Percentiles rank a stretch among this genome's conserved stretches.
phyloP scores from a whole-genome alignment of 2,797 vertebrate species.

The Sternotherus odoratus region DNA sequence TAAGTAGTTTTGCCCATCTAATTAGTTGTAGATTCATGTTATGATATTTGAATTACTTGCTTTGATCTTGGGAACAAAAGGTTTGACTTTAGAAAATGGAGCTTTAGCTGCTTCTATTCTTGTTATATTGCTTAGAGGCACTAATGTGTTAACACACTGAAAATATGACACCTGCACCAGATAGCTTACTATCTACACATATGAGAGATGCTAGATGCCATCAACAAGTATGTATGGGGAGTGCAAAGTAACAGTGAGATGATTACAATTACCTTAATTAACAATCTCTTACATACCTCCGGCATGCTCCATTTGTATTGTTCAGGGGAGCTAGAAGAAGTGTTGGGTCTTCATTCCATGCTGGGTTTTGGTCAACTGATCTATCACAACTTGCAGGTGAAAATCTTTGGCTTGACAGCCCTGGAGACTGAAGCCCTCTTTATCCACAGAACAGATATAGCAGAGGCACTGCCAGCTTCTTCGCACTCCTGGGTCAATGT shows the following conservation, averaged over 20 bases:
- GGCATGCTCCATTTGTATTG: not conserved
- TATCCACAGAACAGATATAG: not conserved
- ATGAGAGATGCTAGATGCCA: not conserved
- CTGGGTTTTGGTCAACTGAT: not conserved
- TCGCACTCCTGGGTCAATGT: not conserved
- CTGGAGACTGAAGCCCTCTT: not conserved
- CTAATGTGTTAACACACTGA: accelerated
- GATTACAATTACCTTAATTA: not conserved
- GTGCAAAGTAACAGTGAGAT: not conserved
- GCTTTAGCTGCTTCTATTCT: not conserved
- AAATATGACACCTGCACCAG: not conserved
- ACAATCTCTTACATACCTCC: not conserved
- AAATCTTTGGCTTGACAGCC: not conserved
- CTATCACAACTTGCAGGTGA: not conserved
- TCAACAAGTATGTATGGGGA: accelerated
- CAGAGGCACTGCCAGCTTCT: not conserved
- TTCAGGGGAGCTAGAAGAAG: not conserved
- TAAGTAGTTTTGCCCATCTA: not conserved
- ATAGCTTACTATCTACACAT: not conserved
- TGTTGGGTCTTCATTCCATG: not conserved
- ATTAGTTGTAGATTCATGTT: not conserved
- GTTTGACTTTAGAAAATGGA: not conserved
- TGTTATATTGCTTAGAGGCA: not conserved
- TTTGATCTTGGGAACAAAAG: not conserved
- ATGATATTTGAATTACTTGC: not conserved